Evolutionary conservation across 1,140 invertebrate genomes (phyloP).

Genomic region (Cardiocondyla obscurior): DNA sequence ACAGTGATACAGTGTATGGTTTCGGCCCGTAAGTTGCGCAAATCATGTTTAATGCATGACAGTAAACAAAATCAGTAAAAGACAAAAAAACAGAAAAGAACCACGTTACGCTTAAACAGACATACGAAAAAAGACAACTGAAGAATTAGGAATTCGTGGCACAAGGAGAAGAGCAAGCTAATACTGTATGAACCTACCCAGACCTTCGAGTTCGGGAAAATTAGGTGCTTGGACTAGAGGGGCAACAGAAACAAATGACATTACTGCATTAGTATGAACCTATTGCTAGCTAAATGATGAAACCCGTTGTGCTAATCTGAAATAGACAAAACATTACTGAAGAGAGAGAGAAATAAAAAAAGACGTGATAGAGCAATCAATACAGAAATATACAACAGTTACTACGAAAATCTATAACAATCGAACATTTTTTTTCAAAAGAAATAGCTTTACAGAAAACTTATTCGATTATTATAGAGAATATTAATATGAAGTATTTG

Average conservation of each 20-base stretch:
- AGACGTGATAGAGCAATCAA: slow-evolving; percentile 24
- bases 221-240: slow-evolving; percentile 88
- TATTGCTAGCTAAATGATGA: slow-evolving; percentile 69
- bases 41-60: slow-evolving; percentile 50
- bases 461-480: slow-evolving; percentile 25
- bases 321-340: slow-evolving; percentile 43
- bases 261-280: slow-evolving; percentile 80
- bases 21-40: slow-evolving; percentile 17
- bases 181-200: slow-evolving; percentile 87
- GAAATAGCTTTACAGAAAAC: background rate
- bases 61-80: slow-evolving; percentile 26
- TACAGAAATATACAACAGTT: slow-evolving; percentile 33
- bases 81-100: too few species aligned
- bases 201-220: slow-evolving; percentile 87
- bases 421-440: slow-evolving; percentile 1
- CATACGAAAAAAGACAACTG: slow-evolving; percentile 40
- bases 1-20: slow-evolving; percentile 12
- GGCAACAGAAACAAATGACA: slow-evolving; percentile 84
- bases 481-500: slow-evolving; percentile 29
- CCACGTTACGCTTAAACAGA: background rate
- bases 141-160: slow-evolving; percentile 17
- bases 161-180: slow-evolving; percentile 76
- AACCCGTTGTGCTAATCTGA: slow-evolving; percentile 66
- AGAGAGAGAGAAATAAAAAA: slow-evolving; percentile 32
- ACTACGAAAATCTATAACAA: slow-evolving; percentile 20